A percentile compares a stretch with the other conserved stretches of the same genome.
phyloP scores from a whole-genome alignment of 2,113 vertebrate genomes.

The Ictalurus furcatus region DNA sequence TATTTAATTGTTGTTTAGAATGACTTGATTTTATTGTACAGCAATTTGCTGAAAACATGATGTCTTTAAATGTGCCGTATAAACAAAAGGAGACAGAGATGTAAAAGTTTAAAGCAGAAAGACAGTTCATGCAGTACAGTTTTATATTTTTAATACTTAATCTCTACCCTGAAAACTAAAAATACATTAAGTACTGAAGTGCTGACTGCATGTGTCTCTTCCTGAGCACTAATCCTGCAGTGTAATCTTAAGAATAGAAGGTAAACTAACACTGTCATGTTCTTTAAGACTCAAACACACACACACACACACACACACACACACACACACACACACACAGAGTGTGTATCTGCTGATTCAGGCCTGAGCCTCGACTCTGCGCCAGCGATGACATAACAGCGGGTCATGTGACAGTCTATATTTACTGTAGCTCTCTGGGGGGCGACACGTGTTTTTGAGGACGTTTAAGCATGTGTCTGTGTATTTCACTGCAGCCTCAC shows the following conservation, averaged over 20 bases:
- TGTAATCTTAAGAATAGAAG: not conserved
- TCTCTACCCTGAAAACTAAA: not conserved
- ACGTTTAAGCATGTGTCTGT: not conserved
- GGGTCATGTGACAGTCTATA: constrained; percentile 42
- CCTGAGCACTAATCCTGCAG: not conserved
- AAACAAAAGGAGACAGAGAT: not conserved
- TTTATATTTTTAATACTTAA: not conserved
- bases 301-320: not conserved
- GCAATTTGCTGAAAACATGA: not conserved
- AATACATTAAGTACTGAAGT: not conserved
- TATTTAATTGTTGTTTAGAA: not conserved
- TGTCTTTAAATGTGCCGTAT: not conserved
- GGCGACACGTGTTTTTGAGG: constrained; percentile 8
- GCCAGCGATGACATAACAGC: constrained; percentile 38
- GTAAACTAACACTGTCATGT: not conserved
- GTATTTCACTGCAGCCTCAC: constrained; percentile 1
- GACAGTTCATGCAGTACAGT: not conserved
- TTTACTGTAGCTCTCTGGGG: constrained; percentile 40
- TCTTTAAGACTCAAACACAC: not conserved
- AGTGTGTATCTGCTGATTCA: constrained; percentile 36
- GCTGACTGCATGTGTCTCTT: not conserved
- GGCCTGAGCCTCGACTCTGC: constrained; percentile 1
- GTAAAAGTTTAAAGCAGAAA: not conserved
- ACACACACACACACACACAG: not conserved
- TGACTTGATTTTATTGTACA: not conserved